These are phyloP conservation scores for Sabatieria punctata DNA, from an alignment of 2,888 invertebrate species.

Conservation along the genomic window DNA sequence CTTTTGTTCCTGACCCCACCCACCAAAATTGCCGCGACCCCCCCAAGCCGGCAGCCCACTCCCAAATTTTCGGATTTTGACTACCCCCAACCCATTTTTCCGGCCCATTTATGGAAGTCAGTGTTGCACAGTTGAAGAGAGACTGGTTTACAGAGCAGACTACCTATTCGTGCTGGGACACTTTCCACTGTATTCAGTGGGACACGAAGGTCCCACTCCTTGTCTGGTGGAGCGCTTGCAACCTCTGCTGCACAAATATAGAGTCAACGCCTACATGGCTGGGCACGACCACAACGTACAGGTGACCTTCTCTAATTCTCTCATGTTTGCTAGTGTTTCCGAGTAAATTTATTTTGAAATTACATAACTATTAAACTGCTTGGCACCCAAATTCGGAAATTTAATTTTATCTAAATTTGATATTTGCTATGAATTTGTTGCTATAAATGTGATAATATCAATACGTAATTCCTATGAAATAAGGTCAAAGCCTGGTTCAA, in stretches of 20 bases:
- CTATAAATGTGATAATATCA: neutral
- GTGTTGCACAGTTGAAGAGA: slow-evolving; percentile 1
- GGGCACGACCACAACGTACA: slow-evolving; percentile 41
- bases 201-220: slow-evolving; percentile 38
- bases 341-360: no score
- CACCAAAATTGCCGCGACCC: no score
- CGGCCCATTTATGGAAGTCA: slow-evolving; percentile 9
- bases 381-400: no score
- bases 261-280: slow-evolving; percentile 36
- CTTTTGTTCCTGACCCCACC: no score
- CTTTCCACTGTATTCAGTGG: slow-evolving; percentile 37
- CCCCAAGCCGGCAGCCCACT: no score
- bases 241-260: slow-evolving; percentile 35
- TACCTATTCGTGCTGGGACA: slow-evolving; percentile 38
- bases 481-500: neutral
- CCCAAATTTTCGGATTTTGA: no score
- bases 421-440: neutral
- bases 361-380: neutral
- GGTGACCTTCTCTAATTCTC: no score
- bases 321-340: no score
- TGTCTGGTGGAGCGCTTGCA: slow-evolving; percentile 33
- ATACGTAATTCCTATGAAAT: neutral
- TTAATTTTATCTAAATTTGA: neutral
- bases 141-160: slow-evolving; percentile 34
- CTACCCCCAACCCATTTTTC: no score